These are phyloP conservation scores for Antechinus flavipes DNA, from an alignment of 2,113 vertebrate species.

Conservation along the genomic window DNA sequence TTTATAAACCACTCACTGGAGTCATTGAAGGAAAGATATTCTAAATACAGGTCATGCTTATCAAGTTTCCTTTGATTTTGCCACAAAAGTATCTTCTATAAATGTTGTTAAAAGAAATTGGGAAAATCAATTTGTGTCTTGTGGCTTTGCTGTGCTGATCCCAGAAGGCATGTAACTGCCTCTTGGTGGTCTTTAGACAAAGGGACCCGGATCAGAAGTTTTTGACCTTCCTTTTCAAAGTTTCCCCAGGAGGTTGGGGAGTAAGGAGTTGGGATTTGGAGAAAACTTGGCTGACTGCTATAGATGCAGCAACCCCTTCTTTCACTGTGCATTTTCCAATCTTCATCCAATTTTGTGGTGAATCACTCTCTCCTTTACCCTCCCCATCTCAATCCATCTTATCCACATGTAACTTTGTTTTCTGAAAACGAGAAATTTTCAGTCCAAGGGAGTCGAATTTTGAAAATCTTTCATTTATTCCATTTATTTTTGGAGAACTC, in stretches of 20 bases:
- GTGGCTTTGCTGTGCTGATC: background rate
- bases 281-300: background rate
- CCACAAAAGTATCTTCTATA: background rate
- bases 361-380: background rate
- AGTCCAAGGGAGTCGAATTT: background rate
- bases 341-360: background rate
- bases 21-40: background rate
- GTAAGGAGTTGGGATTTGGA: background rate
- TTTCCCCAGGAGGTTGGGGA: background rate
- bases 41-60: constrained; percentile 5
- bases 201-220: background rate
- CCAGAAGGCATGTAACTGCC: background rate
- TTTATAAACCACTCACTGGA: background rate
- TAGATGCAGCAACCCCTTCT: background rate
- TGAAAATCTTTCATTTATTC: background rate
- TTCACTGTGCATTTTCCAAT: background rate
- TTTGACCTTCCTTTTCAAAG: background rate
- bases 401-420: background rate
- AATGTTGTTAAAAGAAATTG: background rate
- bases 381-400: background rate
- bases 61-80: constrained; percentile 5
- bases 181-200: background rate
- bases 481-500: background rate
- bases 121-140: background rate
- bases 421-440: background rate